A percentile compares a stretch with the other conserved stretches of the same genome.
phyloP scores from a whole-genome alignment of 2,113 vertebrate genomes.

The Catharus bicknelli region DNA sequence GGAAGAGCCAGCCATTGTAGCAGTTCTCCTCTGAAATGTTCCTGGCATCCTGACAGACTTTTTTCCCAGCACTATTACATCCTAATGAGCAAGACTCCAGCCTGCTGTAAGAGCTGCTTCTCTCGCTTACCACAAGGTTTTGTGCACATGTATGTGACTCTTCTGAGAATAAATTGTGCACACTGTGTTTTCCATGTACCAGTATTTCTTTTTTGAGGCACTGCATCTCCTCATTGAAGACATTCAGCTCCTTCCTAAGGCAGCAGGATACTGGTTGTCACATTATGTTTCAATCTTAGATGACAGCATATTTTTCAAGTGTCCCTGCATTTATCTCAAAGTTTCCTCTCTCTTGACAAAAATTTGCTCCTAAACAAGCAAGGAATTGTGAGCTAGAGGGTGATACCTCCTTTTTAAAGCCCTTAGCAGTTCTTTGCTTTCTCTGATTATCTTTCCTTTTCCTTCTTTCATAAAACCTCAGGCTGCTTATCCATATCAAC shows the following conservation, averaged over 20 bases:
- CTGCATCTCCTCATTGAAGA: constrained; percentile 17
- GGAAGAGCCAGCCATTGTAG: background rate
- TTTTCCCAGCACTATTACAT: background rate
- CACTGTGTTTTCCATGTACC: constrained; percentile 23
- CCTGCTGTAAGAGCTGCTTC: constrained; percentile 12
- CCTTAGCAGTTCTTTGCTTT: background rate
- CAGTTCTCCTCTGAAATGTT: constrained; percentile 18
- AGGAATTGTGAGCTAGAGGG: background rate
- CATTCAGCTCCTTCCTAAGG: constrained; percentile 52
- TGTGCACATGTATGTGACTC: constrained; percentile 21
- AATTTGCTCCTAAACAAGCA: constrained; percentile 45
- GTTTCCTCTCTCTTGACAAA: constrained; percentile 36
- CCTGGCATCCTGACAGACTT: constrained; percentile 48
- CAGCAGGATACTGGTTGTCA: constrained; percentile 51
- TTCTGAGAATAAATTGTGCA: constrained; percentile 47
- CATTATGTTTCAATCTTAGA: constrained; percentile 53
- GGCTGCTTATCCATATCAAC: background rate
- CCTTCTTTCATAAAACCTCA: background rate
- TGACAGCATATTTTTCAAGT: constrained; percentile 65
- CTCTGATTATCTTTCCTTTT: background rate
- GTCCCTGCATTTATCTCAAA: constrained; percentile 56
- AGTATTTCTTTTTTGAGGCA: constrained; percentile 36
- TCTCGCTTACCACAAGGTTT: background rate
- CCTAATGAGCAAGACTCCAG: constrained; percentile 39
- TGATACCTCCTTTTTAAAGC: background rate